Conservation (phyloP, 2,888 invertebrate species). For the Acleris literana region DNA sequence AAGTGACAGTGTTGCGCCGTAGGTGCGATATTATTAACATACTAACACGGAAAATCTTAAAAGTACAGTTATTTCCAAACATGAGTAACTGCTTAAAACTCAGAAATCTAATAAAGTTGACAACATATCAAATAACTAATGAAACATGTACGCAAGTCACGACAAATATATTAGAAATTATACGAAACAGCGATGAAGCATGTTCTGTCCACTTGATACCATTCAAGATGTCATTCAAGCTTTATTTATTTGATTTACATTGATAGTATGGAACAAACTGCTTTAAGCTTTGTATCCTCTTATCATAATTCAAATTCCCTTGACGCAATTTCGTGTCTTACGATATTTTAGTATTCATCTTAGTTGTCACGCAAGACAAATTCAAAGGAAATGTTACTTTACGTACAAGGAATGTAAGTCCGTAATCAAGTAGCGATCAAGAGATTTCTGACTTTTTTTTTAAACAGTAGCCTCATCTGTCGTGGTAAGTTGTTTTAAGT, state of each 20-base stretch:
- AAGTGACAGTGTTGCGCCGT: too few species aligned
- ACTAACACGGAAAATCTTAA: too few species aligned
- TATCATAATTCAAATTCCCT: too few species aligned
- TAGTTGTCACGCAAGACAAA: too few species aligned
- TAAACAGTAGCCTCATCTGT: conserved; percentile 57
- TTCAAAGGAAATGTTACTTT: not conserved
- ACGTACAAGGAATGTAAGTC: not conserved
- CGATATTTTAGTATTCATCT: too few species aligned
- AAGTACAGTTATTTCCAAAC: not conserved
- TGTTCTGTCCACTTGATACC: conserved; percentile 1
- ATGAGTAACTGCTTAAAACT: not conserved
- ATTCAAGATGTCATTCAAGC: conserved; percentile 11
- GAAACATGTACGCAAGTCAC: conserved; percentile 2
- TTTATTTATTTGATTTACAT: conserved; percentile 14
- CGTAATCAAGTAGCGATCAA: not conserved
- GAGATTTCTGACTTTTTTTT: not conserved
- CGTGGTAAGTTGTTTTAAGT: conserved; percentile 52
- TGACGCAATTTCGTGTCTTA: too few species aligned
- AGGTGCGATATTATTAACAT: too few species aligned
- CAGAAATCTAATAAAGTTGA: conserved; percentile 1
- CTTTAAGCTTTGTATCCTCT: too few species aligned
- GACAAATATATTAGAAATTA: conserved; percentile 4
- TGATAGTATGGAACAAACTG: not conserved
- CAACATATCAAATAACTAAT: not conserved
- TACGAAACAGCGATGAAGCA: not conserved